Conservation (phyloP, 2,113 vertebrate genomes). For the Camelus dromedarius region DNA sequence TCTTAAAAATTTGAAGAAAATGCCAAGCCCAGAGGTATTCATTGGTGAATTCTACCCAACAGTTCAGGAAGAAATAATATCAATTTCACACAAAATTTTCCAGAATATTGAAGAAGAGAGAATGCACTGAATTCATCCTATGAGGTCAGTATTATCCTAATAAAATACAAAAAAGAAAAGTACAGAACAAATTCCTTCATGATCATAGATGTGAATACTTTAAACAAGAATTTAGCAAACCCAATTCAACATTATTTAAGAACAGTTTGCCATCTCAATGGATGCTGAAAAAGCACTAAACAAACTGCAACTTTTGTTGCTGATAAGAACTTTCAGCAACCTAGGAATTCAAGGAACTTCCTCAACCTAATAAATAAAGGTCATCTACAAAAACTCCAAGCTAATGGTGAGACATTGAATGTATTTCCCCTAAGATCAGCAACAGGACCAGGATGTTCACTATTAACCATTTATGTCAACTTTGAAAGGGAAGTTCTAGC, state of each 20-base stretch:
- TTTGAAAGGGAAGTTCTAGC: neutral
- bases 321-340: neutral
- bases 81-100: neutral
- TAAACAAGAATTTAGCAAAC: conserved; percentile 19
- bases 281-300: neutral
- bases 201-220: neutral
- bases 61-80: neutral
- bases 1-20: neutral
- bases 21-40: neutral
- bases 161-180: neutral
- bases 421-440: neutral
- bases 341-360: neutral
- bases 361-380: neutral
- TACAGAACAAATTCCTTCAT: neutral
- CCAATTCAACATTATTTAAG: neutral
- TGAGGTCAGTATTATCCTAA: neutral
- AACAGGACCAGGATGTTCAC: neutral
- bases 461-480: neutral
- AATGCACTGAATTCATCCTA: neutral
- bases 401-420: neutral
- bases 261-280: neutral
- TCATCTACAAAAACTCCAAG: neutral
- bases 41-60: neutral
- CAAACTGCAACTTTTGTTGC: neutral
- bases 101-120: neutral